Percentiles rank a stretch among this genome's conserved stretches.
Conservation (phyloP, 92 coral and sea anemone genomes). For the Epizoanthus rinbou region DNA sequence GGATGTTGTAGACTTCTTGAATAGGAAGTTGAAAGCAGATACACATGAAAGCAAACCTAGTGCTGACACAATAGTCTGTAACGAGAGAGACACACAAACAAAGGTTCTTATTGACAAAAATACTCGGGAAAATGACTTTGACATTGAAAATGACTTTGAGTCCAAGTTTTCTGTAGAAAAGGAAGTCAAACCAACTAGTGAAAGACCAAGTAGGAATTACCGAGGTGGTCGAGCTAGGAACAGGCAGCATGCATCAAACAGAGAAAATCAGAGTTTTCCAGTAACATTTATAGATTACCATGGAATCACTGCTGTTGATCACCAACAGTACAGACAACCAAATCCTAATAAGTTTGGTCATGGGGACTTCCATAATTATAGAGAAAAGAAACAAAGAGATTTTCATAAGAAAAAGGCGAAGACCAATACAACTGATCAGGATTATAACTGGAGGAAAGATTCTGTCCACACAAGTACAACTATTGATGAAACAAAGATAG, state of each 20-base stretch:
- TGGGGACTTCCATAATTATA: neutral
- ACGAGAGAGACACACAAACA: neutral
- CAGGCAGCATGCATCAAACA: neutral
- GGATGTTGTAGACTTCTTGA: conserved; percentile 40
- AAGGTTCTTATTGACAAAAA: neutral
- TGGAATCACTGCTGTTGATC: neutral
- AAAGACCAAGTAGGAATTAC: neutral
- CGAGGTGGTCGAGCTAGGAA: neutral
- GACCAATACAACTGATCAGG: neutral
- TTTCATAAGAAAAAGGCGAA: neutral
- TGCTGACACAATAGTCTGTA: no score
- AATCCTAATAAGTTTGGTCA: neutral
- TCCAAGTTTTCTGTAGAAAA: neutral
- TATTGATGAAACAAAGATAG: neutral
- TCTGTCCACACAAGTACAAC: neutral
- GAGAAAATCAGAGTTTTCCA: conserved; percentile 14
- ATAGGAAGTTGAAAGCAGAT: conserved; percentile 16
- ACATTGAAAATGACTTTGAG: neutral
- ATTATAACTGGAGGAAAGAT: neutral
- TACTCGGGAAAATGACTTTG: neutral
- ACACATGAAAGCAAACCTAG: neutral
- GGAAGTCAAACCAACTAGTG: conserved; percentile 7
- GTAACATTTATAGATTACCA: neutral
- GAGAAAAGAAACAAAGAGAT: conserved; percentile 28
- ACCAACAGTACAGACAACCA: neutral